A percentile compares a stretch with the other conserved stretches of the same genome.
phyloP scores from a whole-genome alignment of 2,888 invertebrate species.

The Alviniconcha strummeri region DNA sequence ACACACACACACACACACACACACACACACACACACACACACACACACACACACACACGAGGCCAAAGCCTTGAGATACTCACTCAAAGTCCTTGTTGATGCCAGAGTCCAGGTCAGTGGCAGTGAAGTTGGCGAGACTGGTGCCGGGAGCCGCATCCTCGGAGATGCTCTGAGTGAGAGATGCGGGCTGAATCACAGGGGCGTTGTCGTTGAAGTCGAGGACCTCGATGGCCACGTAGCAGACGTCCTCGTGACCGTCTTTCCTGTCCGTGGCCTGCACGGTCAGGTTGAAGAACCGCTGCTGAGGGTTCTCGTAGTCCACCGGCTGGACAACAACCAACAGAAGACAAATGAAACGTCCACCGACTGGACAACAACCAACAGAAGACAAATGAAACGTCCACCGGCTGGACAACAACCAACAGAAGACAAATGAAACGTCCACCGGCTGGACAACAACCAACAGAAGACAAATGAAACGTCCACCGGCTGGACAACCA shows the following conservation, averaged over 20 bases:
- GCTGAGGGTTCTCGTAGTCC: slow-evolving; percentile 62
- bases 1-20: too few species aligned
- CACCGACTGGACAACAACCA: slow-evolving; percentile 33
- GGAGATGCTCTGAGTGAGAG: not conserved
- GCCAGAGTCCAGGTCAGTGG: slow-evolving; percentile 95
- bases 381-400: not conserved
- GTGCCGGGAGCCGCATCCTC: slow-evolving; percentile 26
- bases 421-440: too few species aligned
- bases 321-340: slow-evolving; percentile 44
- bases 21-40: too few species aligned
- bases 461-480: too few species aligned
- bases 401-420: too few species aligned
- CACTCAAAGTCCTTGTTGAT: slow-evolving; percentile 76
- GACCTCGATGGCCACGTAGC: slow-evolving; percentile 96
- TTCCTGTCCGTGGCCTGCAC: slow-evolving; percentile 64
- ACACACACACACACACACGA: too few species aligned
- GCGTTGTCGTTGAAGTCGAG: slow-evolving; percentile 99
- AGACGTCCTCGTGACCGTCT: slow-evolving; percentile 80
- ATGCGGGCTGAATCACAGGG: slow-evolving; percentile 83
- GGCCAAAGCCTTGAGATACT: slow-evolving; percentile 37
- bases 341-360: too few species aligned
- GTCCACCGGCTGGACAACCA: too few species aligned
- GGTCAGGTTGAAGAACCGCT: slow-evolving; percentile 66
- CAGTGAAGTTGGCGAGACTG: slow-evolving; percentile 91
- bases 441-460: too few species aligned